Conservation (phyloP, 1,140 invertebrate species). For the Zaprionus gabonicus region DNA sequence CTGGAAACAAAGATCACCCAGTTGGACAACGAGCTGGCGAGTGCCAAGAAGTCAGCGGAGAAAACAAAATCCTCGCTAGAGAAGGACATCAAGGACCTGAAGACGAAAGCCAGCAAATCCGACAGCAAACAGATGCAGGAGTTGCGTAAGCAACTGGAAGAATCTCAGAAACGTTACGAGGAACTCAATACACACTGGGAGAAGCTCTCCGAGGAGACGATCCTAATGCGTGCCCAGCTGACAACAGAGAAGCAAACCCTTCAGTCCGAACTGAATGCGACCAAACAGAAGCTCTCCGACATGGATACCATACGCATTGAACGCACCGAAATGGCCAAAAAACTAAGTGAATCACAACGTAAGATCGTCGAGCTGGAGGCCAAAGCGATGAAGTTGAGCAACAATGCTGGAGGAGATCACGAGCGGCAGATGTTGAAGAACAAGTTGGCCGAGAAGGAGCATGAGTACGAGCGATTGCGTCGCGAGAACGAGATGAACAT, state of each 20-base stretch:
- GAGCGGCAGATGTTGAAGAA: constrained; percentile 89
- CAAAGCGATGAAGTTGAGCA: constrained; percentile 80
- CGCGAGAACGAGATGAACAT: constrained; percentile 89
- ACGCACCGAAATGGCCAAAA: constrained; percentile 86
- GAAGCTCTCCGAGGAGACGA: constrained; percentile 92
- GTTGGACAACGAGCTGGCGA: constrained; percentile 85
- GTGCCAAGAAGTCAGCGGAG: constrained; percentile 85
- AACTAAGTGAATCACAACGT: constrained; percentile 88
- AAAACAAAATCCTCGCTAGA: constrained; percentile 84
- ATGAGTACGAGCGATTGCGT: constrained; percentile 90
- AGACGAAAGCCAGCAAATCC: constrained; percentile 85
- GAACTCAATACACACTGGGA: constrained; percentile 93
- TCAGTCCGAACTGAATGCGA: constrained; percentile 83
- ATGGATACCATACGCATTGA: constrained; percentile 74
- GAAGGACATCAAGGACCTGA: constrained; percentile 86
- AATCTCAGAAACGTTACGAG: constrained; percentile 90
- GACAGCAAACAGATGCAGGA: constrained; percentile 87
- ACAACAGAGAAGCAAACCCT: constrained; percentile 91
- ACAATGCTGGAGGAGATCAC: constrained; percentile 85
- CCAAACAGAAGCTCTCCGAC: constrained; percentile 67
- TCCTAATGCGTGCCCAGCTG: constrained; percentile 90
- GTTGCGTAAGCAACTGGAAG: constrained; percentile 87
- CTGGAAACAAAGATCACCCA: constrained; percentile 71
- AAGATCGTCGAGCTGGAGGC: constrained; percentile 85
- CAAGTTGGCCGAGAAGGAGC: constrained; percentile 89